A percentile compares a stretch with the other conserved stretches of the same genome.
Conservation (phyloP, 2,888 invertebrate genomes). For the Trichogramma dendrolimi region DNA sequence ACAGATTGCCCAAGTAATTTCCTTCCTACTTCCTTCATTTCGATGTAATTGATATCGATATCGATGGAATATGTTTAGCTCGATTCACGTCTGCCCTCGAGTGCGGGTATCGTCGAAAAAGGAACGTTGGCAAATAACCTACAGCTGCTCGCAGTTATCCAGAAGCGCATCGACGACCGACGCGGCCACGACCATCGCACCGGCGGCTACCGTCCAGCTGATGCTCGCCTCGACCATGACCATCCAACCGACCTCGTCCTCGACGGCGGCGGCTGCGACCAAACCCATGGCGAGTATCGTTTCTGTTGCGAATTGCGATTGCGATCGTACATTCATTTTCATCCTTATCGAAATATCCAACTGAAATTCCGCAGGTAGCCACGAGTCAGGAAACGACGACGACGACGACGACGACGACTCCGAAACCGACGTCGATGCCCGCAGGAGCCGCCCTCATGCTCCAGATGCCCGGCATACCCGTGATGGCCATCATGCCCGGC, state of each 20-base stretch:
- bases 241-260: background rate
- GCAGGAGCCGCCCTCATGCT: no score
- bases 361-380: background rate
- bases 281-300: background rate
- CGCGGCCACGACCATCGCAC: constrained; percentile 3
- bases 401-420: background rate
- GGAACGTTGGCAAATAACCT: constrained; percentile 41
- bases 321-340: background rate
- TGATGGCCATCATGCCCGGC: no score
- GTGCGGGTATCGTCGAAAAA: constrained; percentile 38
- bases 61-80: constrained; percentile 28
- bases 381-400: background rate
- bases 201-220: background rate
- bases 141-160: constrained; percentile 39
- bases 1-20: constrained; percentile 37
- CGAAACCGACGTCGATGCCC: background rate
- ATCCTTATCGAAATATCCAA: no score
- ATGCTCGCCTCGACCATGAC: background rate
- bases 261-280: background rate
- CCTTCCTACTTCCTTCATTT: no score
- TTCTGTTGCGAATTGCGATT: background rate
- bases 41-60: background rate
- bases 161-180: constrained; percentile 31
- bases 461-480: no score
- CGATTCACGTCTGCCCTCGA: constrained; percentile 40